Conservation (phyloP, 2,797 vertebrate species). For the Echiichthys vipera region DNA sequence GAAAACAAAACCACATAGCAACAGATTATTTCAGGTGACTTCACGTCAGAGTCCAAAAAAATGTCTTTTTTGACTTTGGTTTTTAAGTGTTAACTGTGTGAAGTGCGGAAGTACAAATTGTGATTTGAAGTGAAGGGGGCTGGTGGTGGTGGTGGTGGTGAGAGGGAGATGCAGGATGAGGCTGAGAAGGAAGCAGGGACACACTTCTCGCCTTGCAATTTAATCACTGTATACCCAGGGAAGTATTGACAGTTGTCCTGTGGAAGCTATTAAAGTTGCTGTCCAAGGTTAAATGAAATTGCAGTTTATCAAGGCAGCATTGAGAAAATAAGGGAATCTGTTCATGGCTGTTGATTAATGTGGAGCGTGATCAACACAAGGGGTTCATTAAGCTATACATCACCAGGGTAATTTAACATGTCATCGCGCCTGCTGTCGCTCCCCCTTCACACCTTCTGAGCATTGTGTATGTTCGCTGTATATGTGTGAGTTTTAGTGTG, state of each 20-base stretch:
- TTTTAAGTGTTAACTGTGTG: conserved; percentile 55
- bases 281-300: conserved; percentile 99
- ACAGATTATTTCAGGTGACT: conserved; percentile 38
- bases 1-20: conserved; percentile 31
- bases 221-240: conserved; percentile 97
- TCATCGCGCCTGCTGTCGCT: conserved; percentile 95
- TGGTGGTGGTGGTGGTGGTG: conserved; percentile 26
- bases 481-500: conserved; percentile 31
- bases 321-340: conserved; percentile 99
- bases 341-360: conserved; percentile 99
- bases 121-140: conserved; percentile 87
- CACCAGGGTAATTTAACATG: conserved; percentile 99
- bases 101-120: conserved; percentile 90
- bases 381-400: conserved; percentile 99
- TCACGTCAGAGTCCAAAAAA: conserved; percentile 9
- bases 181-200: conserved; percentile 85
- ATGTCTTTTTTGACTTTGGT: conserved; percentile 61
- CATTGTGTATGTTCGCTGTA: conserved; percentile 45
- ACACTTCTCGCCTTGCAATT: conserved; percentile 94
- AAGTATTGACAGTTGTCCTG: conserved; percentile 99
- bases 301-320: conserved; percentile 99
- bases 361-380: conserved; percentile 99
- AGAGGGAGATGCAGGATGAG: conserved; percentile 60
- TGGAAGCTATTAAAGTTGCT: conserved; percentile 99
- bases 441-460: conserved; percentile 69